These are phyloP conservation scores for Drosophila punjabiensis DNA, from an alignment of 1,140 invertebrate genomes.

Conservation along the genomic window DNA sequence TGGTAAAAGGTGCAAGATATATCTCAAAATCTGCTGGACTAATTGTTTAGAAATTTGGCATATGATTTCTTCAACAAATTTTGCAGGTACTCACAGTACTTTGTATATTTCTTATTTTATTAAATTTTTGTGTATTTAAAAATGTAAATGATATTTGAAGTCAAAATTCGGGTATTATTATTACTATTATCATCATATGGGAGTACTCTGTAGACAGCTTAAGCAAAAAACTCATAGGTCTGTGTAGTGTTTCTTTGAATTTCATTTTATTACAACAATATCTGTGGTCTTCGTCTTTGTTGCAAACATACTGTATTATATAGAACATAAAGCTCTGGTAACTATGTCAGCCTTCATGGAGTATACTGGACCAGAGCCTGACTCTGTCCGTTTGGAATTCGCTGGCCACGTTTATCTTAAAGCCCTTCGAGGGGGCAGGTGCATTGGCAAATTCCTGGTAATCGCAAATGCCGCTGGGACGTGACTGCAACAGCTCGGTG, in stretches of 20 bases:
- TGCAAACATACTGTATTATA: neutral
- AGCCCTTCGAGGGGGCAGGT: conserved; percentile 4
- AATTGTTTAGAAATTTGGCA: too few relatives aligned
- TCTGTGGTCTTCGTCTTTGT: neutral
- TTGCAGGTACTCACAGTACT: too few relatives aligned
- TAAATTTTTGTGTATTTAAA: too few relatives aligned
- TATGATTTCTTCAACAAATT: too few relatives aligned
- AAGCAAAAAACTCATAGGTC: too few relatives aligned
- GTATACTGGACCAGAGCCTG: conserved; percentile 59
- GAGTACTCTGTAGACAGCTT: neutral
- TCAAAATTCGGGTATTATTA: too few relatives aligned
- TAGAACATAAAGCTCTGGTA: neutral
- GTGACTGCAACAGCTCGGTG: conserved; percentile 33
- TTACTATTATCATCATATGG: too few relatives aligned
- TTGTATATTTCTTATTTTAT: too few relatives aligned
- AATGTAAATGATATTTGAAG: too few relatives aligned
- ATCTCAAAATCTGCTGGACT: too few relatives aligned
- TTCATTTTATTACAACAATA: neutral
- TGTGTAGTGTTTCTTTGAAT: neutral
- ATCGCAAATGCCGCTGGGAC: conserved; percentile 70
- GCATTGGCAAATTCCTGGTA: conserved; percentile 71
- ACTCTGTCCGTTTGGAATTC: conserved; percentile 47
- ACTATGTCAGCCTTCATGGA: conserved; percentile 24
- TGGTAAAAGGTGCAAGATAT: too few relatives aligned
- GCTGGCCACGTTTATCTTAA: conserved; percentile 37